Evolutionary conservation across 2,888 invertebrate species (phyloP).

Genomic region (Cistogaster globosa): DNA sequence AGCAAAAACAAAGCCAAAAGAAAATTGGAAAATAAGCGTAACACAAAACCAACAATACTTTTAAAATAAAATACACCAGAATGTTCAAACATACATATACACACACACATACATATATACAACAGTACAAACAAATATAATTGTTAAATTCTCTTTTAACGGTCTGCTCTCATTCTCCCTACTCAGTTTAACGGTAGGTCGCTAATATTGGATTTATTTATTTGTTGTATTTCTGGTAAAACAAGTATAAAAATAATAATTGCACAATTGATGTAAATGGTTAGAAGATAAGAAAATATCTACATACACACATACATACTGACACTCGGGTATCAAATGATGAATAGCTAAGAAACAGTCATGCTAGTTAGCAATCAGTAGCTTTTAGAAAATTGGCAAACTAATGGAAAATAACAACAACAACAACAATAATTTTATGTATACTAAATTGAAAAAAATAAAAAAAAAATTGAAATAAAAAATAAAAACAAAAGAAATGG

Average conservation of each 20-base stretch:
- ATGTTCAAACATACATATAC: not conserved
- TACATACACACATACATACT: not conserved
- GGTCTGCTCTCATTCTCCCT: constrained; percentile 29
- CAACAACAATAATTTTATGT: constrained; percentile 26
- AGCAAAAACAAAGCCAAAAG: constrained; percentile 72
- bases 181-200: constrained; percentile 23
- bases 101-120: not conserved
- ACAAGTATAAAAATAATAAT: constrained; percentile 59
- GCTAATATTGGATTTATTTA: not conserved
- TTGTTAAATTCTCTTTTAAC: constrained; percentile 19
- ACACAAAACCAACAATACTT: constrained; percentile 77
- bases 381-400: constrained; percentile 73
- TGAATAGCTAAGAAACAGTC: constrained; percentile 70
- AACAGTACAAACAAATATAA: not conserved
- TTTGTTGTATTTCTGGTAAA: constrained; percentile 1
- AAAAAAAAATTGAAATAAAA: constrained; percentile 39
- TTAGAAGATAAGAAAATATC: constrained; percentile 38
- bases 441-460: constrained; percentile 50
- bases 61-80: constrained; percentile 37
- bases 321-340: constrained; percentile 70
- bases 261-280: constrained; percentile 36
- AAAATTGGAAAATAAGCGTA: constrained; percentile 81
- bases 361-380: constrained; percentile 74
- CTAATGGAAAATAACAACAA: constrained; percentile 59
- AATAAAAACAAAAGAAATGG: not conserved